Conservation (phyloP, 2,797 vertebrate species). For the Rhinoraja longicauda region DNA sequence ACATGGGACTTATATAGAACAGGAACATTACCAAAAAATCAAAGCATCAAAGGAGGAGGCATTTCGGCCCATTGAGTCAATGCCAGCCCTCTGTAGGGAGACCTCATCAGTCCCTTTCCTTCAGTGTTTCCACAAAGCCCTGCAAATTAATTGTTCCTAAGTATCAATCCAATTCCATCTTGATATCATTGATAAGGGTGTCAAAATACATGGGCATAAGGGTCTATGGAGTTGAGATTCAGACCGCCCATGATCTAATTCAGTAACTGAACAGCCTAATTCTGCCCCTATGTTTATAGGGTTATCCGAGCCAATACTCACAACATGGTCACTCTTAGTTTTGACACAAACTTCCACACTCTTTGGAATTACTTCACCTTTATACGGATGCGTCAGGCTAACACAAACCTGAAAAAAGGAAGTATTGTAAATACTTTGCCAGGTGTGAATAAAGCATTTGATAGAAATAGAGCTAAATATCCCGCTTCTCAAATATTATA, state of each 20-base stretch:
- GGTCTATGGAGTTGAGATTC: not conserved
- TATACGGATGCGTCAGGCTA: conserved; percentile 66
- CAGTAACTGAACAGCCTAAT: not conserved
- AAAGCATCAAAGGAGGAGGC: too few species aligned
- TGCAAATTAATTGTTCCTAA: too few species aligned
- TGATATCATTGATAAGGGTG: not conserved
- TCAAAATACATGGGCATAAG: not conserved
- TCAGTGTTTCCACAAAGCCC: too few species aligned
- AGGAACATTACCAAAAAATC: too few species aligned
- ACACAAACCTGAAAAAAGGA: conserved; percentile 65
- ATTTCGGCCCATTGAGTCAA: too few species aligned
- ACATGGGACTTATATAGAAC: too few species aligned
- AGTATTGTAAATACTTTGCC: conserved; percentile 11
- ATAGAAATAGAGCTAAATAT: not conserved
- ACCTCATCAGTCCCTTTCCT: too few species aligned
- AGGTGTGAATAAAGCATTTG: not conserved
- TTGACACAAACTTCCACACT: conserved; percentile 66
- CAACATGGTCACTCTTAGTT: conserved; percentile 52
- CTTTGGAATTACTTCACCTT: conserved; percentile 57
- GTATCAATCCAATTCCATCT: too few species aligned
- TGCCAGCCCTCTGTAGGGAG: too few species aligned
- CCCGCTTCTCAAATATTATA: not conserved
- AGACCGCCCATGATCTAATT: not conserved
- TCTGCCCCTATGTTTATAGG: not conserved
- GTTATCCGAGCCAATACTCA: conserved; percentile 44